These are phyloP conservation scores for Tenualosa thibaudeaui DNA, from an alignment of 2,797 vertebrate species.

Conservation along the genomic window DNA sequence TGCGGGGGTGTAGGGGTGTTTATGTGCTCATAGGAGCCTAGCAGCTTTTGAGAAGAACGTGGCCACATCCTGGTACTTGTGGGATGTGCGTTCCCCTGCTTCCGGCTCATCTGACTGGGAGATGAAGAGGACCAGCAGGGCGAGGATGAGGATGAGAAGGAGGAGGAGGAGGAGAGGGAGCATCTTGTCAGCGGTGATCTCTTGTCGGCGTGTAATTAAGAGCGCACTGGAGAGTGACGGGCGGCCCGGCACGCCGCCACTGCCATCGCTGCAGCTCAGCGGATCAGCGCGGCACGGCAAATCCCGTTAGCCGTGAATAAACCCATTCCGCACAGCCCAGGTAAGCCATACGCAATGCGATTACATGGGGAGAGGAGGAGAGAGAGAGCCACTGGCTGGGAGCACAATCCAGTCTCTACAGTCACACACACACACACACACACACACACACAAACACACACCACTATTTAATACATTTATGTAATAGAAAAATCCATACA, in stretches of 20 bases:
- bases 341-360: conserved; percentile 64
- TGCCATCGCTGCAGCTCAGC: conserved; percentile 23
- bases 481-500: neutral
- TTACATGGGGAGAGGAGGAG: conserved; percentile 57
- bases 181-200: conserved; percentile 53
- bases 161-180: conserved; percentile 30
- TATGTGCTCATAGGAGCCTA: neutral
- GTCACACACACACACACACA: conserved; percentile 28
- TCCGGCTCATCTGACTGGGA: neutral
- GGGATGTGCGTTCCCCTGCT: neutral
- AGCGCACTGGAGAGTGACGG: conserved; percentile 48
- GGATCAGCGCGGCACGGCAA: conserved; percentile 55
- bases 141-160: neutral
- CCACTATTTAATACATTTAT: neutral
- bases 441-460: neutral
- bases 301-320: conserved; percentile 67
- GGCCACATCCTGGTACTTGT: neutral
- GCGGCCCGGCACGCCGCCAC: neutral
- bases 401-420: conserved; percentile 46
- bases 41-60: neutral
- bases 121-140: neutral
- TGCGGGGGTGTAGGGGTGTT: neutral
- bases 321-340: conserved; percentile 59
- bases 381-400: conserved; percentile 53
- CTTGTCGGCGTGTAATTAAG: conserved; percentile 61